A percentile compares a stretch with the other conserved stretches of the same genome.
phyloP scores from a whole-genome alignment of 2,888 invertebrate species.

The Phanerotoma sp. region DNA sequence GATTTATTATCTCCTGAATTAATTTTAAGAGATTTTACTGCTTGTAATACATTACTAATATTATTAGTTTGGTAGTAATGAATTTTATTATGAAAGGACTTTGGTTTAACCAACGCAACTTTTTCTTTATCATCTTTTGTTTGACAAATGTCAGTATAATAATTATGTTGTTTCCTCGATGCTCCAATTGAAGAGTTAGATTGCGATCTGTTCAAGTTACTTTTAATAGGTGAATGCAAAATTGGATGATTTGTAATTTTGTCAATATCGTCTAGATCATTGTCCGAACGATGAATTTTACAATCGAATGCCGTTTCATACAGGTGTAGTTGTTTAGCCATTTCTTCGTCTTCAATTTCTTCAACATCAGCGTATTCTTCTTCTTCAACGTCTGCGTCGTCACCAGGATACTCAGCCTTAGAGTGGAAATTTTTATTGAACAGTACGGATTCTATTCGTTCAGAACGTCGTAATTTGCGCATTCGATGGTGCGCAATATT shows the following conservation, averaged over 20 bases:
- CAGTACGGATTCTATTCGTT: conserved; percentile 68
- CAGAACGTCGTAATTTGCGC: conserved; percentile 64
- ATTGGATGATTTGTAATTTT: conserved; percentile 80
- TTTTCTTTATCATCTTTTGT: conserved; percentile 58
- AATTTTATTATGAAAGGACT: conserved; percentile 63
- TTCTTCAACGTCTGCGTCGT: conserved; percentile 59
- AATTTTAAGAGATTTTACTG: conserved; percentile 54
- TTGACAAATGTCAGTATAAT: conserved; percentile 31
- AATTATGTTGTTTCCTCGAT: conserved; percentile 39
- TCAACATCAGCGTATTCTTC: conserved; percentile 49
- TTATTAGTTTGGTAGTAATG: conserved; percentile 46
- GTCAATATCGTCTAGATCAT: conserved; percentile 79
- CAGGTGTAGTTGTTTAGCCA: conserved; percentile 69
- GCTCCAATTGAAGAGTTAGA: conserved; percentile 49
- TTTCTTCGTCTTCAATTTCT: conserved; percentile 59
- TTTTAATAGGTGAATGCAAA: conserved; percentile 54
- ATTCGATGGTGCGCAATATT: conserved; percentile 38
- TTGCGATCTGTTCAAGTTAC: conserved; percentile 31
- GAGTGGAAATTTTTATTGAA: conserved; percentile 62
- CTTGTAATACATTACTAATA: conserved; percentile 50
- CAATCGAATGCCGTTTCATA: conserved; percentile 91
- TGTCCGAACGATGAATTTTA: conserved; percentile 78
- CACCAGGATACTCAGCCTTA: conserved; percentile 53
- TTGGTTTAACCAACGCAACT: conserved; percentile 59
- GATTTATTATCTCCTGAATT: conserved; percentile 53